phyloP scores from a whole-genome alignment of 2,797 vertebrate species.

The Protonibea diacanthus region DNA sequence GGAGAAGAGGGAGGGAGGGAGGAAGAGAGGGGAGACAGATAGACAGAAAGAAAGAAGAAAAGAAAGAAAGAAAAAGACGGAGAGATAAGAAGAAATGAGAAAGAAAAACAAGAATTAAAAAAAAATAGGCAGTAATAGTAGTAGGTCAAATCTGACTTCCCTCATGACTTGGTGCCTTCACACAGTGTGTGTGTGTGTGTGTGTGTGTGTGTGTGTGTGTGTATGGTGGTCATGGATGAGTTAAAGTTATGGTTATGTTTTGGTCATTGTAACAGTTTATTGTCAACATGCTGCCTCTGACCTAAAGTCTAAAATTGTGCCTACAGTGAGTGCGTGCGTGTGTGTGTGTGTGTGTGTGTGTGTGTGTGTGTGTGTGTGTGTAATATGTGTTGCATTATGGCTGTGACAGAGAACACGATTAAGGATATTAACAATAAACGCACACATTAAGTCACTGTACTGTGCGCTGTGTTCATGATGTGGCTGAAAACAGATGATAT shows the following conservation, averaged over 20 bases:
- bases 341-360: no score
- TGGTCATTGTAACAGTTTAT: background rate
- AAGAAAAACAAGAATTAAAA: background rate
- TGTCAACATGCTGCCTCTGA: background rate
- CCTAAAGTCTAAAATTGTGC: no score
- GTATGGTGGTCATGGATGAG: background rate
- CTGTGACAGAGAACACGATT: no score
- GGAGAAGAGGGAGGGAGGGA: background rate
- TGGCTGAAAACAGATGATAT: background rate
- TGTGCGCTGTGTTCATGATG: no score
- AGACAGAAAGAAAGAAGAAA: slow-evolving; percentile 4
- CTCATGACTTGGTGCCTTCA: background rate
- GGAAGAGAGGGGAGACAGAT: background rate
- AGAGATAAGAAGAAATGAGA: slow-evolving; percentile 6
- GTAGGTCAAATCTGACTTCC: background rate
- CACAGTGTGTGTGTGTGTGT: background rate
- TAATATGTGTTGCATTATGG: no score
- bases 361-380: no score
- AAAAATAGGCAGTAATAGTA: background rate
- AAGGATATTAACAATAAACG: background rate
- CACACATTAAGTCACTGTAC: background rate
- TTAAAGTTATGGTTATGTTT: background rate
- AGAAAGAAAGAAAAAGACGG: background rate
- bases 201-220: background rate
- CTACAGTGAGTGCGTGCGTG: background rate